Conservation (phyloP, 2,888 invertebrate species). For the Brachynemurus nebulosus region DNA sequence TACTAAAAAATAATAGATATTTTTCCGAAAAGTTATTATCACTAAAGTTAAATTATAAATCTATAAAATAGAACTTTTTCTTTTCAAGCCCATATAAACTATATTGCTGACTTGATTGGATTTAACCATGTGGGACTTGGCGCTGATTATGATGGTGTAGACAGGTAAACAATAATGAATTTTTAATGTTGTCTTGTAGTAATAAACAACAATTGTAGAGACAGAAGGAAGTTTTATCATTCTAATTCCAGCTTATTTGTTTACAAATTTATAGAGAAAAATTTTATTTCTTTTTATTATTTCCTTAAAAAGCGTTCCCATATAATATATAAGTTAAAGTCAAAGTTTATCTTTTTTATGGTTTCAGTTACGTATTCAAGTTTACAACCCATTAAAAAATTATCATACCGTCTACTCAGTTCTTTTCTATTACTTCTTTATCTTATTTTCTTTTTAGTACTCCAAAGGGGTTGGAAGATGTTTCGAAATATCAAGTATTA, state of each 20-base stretch:
- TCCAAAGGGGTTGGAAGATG: conserved; percentile 52
- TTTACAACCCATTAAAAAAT: no score
- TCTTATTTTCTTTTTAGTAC: no score
- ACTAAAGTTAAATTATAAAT: neutral
- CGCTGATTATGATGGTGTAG: conserved; percentile 37
- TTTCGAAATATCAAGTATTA: conserved; percentile 53
- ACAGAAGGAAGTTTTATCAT: no score
- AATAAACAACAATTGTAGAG: conserved; percentile 21
- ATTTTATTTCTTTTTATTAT: no score
- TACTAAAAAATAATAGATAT: neutral
- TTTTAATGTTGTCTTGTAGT: conserved; percentile 32
- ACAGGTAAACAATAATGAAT: conserved; percentile 35
- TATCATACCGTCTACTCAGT: no score
- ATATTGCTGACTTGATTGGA: conserved; percentile 35
- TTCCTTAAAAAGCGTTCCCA: no score
- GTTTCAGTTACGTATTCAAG: no score
- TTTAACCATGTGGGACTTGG: conserved; percentile 38
- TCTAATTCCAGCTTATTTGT: no score
- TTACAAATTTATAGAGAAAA: no score
- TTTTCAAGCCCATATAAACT: conserved; percentile 36
- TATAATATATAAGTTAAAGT: no score
- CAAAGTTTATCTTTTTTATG: no score
- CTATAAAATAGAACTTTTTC: neutral
- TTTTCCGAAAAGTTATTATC: neutral
- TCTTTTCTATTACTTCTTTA: no score